Evolutionary conservation across 2,797 vertebrate species (phyloP), one percentile per base, ranked within the genome.

Genomic region (Pseudocheirus occidentalis): DNA sequence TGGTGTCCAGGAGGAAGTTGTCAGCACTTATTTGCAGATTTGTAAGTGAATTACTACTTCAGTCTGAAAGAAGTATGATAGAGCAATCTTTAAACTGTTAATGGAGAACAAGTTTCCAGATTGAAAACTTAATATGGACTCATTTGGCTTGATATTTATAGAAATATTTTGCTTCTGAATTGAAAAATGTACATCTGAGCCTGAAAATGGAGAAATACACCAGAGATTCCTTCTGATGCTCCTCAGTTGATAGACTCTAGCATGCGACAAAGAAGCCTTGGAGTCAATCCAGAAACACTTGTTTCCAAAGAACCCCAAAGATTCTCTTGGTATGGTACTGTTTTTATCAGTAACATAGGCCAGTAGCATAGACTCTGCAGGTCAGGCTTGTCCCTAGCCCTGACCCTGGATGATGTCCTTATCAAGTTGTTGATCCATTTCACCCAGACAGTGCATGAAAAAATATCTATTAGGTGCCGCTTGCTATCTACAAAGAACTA

Each of bases 401-500:
- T 50, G 90, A 92, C 4, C 90, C 89, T 40, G 55, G 55, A 50
- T 56, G 59, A 55, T 96, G 40, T 12, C 31, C 10, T 46, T 94
- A 94, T 95, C 94, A 91, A 87, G 92, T 95, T 92, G 53, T 96
- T 13, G 40, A 95, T 90, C 73, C n/a, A 81, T 46, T 24, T 21
- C 24, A 46, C 24, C 1, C 18, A 46, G 66, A 27, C 7, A 46
- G 46, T 27, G 21, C 50, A 46, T 50, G 40, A 50, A 87, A 81
- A 46, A 87, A 27, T 11, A 50, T 50, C 18, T 81, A 21, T 81
- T 81, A 12, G 46, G 21, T 87, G 40, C 10, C 12, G 73, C 24
- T 27, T 87, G 12, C 21, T 87, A 50, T 46, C 7, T 87, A 27
- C 40, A 87, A 87, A 27, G 40, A 46, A 87, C 73, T 87, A 50